These are phyloP conservation scores for Tetramorium alpestre DNA, from an alignment of 1,140 invertebrate species.

Conservation along the genomic window DNA sequence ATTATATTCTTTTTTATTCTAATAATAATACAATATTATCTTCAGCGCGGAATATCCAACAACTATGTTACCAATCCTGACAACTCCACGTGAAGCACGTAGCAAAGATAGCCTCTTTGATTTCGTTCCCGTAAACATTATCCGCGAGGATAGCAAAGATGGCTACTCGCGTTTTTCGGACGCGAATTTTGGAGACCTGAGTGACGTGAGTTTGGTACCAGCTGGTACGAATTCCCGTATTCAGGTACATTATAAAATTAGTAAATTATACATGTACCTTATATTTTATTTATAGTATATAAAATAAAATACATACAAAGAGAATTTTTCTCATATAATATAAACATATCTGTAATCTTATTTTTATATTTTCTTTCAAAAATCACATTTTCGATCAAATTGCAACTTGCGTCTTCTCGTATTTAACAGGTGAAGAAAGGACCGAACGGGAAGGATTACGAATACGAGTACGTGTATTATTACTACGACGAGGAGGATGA, in stretches of 20 bases:
- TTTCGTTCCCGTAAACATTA: constrained; percentile 84
- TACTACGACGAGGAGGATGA: constrained; percentile 94
- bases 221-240: constrained; percentile 83
- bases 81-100: constrained; percentile 79
- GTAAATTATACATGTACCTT: background rate
- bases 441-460: constrained; percentile 95
- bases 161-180: constrained; percentile 74
- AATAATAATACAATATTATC: background rate
- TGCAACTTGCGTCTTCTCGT: background rate
- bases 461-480: constrained; percentile 96
- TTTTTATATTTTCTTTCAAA: background rate
- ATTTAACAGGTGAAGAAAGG: constrained; percentile 92
- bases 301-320: background rate
- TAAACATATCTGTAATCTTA: background rate
- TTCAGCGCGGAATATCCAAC: constrained; percentile 82
- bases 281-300: background rate
- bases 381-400: background rate
- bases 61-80: constrained; percentile 82
- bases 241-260: constrained; percentile 73
- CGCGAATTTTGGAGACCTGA: constrained; percentile 80
- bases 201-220: constrained; percentile 83
- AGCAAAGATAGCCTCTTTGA: constrained; percentile 75
- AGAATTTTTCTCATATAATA: background rate
- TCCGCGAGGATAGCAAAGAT: constrained; percentile 81
- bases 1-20: background rate